Percentiles rank a stretch among this genome's conserved stretches.
phyloP scores from a whole-genome alignment of 35 echinoderm and acorn worm genomes.

The Ophiothrix spiculata region DNA sequence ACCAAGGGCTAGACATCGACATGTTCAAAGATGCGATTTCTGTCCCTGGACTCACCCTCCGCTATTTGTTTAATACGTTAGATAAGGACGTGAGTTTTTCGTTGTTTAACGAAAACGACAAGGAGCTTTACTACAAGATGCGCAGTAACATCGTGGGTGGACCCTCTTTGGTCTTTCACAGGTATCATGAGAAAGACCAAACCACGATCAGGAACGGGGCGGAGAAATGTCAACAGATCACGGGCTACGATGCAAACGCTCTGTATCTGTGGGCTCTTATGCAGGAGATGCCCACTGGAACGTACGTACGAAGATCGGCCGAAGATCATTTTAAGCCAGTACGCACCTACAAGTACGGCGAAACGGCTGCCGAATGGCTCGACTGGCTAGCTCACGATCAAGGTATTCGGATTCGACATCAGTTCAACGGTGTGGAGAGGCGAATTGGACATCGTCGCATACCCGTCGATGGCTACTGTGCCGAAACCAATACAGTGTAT shows the following conservation, averaged over 20 bases:
- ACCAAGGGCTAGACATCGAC: background rate
- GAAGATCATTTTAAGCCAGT: background rate
- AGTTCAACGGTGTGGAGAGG: constrained; percentile 21
- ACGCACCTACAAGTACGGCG: background rate
- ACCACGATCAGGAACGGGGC: background rate
- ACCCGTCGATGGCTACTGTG: constrained; percentile 47
- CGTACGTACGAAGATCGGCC: background rate
- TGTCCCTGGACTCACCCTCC: constrained; percentile 44
- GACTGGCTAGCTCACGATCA: background rate
- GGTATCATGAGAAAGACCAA: background rate
- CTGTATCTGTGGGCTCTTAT: constrained; percentile 22
- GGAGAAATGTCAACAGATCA: background rate
- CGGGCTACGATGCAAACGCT: background rate
- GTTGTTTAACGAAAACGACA: constrained; percentile 37
- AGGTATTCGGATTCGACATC: constrained; percentile 1
- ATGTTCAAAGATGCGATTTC: constrained; percentile 49
- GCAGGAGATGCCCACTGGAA: constrained; percentile 26
- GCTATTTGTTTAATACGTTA: constrained; percentile 27
- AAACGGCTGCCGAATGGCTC: constrained; percentile 9
- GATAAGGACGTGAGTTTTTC: constrained; percentile 5
- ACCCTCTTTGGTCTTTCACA: constrained; percentile 21
- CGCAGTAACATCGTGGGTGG: constrained; percentile 40
- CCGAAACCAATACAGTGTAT: constrained; percentile 41
- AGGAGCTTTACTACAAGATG: constrained; percentile 48
- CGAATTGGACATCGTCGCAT: constrained; percentile 10